Percentiles rank a stretch among this genome's conserved stretches.
These are phyloP conservation scores for Pachyseris speciosa DNA, from an alignment of 64 coral and sea anemone genomes.

Conservation along the genomic window DNA sequence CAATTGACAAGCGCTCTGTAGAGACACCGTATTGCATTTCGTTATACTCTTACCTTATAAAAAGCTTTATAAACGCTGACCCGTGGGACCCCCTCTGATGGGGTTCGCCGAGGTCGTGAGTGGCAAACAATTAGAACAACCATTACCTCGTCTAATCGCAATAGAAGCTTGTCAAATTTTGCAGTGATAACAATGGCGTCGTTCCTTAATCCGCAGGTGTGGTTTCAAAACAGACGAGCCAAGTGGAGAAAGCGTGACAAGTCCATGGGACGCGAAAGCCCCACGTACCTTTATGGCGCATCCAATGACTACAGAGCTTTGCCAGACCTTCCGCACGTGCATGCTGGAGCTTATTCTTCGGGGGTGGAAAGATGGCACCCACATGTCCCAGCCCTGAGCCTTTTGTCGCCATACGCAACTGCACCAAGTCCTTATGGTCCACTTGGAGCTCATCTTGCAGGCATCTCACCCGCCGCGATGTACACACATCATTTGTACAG, in stretches of 20 bases:
- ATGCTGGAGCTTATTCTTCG: conserved; percentile 29
- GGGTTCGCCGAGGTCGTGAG: too few relatives aligned
- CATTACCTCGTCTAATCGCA: too few relatives aligned
- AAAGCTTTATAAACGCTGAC: too few relatives aligned
- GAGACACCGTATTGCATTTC: too few relatives aligned
- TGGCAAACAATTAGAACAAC: too few relatives aligned
- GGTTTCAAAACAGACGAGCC: conserved; percentile 96
- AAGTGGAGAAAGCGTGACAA: conserved; percentile 95
- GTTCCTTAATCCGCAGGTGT: conserved; percentile 58
- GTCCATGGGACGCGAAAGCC: conserved; percentile 87
- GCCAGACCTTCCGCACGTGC: conserved; percentile 71
- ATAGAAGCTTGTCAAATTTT: too few relatives aligned
- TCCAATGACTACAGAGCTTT: conserved; percentile 66
- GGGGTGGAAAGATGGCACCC: conserved; percentile 81
- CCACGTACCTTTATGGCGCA: conserved; percentile 79
- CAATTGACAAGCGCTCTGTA: too few relatives aligned
- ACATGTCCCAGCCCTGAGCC: conserved; percentile 88
- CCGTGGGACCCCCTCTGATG: too few relatives aligned
- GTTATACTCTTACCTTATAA: too few relatives aligned
- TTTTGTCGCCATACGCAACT: conserved; percentile 89
- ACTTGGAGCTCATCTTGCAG: conserved; percentile 43
- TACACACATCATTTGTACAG: conserved; percentile 83
- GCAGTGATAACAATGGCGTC: background rate
- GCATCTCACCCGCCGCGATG: conserved; percentile 17
- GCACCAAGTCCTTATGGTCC: conserved; percentile 77